Evolutionary conservation across 2,113 vertebrate genomes (phyloP).

Genomic region (Atlantisia rogersi): DNA sequence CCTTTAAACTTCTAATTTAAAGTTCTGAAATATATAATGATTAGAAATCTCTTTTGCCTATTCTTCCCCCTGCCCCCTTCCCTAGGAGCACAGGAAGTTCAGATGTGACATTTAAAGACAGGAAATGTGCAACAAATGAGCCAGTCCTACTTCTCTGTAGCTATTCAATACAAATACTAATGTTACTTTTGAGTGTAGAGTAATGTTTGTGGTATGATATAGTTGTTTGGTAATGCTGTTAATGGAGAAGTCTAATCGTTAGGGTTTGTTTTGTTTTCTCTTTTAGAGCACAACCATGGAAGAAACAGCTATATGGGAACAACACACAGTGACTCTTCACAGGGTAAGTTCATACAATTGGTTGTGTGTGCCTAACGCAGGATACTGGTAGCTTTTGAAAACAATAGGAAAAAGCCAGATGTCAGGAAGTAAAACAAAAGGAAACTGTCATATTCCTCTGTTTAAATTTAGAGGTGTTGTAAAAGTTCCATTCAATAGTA

Average conservation of each 20-base stretch:
- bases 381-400: constrained; percentile 77
- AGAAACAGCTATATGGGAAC: constrained; percentile 99
- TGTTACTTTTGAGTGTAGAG: neutral
- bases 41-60: neutral
- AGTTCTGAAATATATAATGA: neutral
- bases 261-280: neutral
- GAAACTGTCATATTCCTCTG: constrained; percentile 77
- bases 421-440: constrained; percentile 88
- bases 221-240: neutral
- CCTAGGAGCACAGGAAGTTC: constrained; percentile 65
- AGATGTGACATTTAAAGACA: constrained; percentile 12
- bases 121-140: constrained; percentile 22
- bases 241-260: constrained; percentile 20
- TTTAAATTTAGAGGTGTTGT: constrained; percentile 73
- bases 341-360: constrained; percentile 85
- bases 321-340: constrained; percentile 99
- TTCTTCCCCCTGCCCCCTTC: neutral
- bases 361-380: constrained; percentile 75
- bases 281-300: constrained; percentile 95
- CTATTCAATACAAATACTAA: neutral
- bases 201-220: neutral
- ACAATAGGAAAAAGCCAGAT: constrained; percentile 90
- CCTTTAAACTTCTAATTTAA: neutral
- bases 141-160: neutral
- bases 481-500: constrained; percentile 45